Base-by-base conservation (phyloP, 2,888 invertebrate genomes). In the Synanthedon formicaeformis region DNA sequence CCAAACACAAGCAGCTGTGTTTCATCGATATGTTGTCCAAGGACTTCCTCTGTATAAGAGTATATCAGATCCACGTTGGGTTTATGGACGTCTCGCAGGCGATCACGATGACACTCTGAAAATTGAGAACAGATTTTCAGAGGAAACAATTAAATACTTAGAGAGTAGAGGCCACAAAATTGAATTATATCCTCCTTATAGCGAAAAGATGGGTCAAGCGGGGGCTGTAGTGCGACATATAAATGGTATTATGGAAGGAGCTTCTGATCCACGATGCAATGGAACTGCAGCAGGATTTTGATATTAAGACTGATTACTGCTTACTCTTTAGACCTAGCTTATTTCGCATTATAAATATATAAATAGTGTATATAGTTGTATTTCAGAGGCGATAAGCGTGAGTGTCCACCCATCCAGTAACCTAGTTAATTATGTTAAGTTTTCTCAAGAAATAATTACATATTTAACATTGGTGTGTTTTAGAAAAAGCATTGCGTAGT, bases 1-100 rank as follows among this genome's bases (percentile, higher is more conserved):
- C 4, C 86, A 86, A 62, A 82, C 78, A 3, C 86, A 86, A 66
- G 76, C 85, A 18, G 77, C 81, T 0, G 69, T 86, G n/a, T 86
- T 86, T 53, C 83, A 86, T 52, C 71, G 83, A 64, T 84, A 86
- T 51, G 81, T 72, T 1, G 66, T 85, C 10, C 84, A 86, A 62
- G 71, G 71, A 5, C 52, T 66, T 13, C 69, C 67, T 11, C 69
- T 86, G 50, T 84, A 85, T 58, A 57, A 60, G 23, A 61, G 80
- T 40, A 56, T 86, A 4, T 73, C 75, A 3, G 63, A 67, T 16
- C 82, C 86, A 1, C 73, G 86, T 54, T 86, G 85, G 86, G 34
- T 82, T 8, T 84, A 73, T 55, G 86, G 84, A 2, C 61, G 71
- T 2, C 58, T 63, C 18, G 16, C 57, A 54, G 71, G 70, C 5